Evolutionary conservation across 2,113 vertebrate genomes (phyloP).

Genomic region (Poeciliopsis occidentalis): DNA sequence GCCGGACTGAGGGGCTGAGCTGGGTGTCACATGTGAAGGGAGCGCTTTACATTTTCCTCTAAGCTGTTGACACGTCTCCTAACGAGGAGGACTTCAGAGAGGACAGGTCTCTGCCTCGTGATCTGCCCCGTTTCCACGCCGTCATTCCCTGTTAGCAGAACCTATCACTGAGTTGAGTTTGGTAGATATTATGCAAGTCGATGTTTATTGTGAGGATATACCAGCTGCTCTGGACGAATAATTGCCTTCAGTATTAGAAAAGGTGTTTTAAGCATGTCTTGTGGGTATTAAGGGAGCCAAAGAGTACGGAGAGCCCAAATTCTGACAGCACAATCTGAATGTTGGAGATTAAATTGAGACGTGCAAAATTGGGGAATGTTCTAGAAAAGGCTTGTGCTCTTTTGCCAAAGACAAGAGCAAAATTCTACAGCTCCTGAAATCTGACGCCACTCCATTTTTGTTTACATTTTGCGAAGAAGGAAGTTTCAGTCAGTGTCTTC

Average conservation of each 20-base stretch:
- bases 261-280: too few species aligned
- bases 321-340: too few species aligned
- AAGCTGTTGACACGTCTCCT: conserved; percentile 45
- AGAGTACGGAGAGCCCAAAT: too few species aligned
- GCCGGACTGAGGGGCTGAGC: neutral
- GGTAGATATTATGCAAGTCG: neutral
- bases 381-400: too few species aligned
- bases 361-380: too few species aligned
- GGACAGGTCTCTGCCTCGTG: conserved; percentile 35
- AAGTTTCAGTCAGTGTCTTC: too few species aligned
- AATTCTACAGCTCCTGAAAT: too few species aligned
- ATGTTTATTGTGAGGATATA: neutral
- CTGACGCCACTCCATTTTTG: too few species aligned
- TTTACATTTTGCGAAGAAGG: too few species aligned
- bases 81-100: conserved; percentile 34
- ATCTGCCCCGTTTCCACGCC: conserved; percentile 20
- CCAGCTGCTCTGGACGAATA: neutral
- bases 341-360: too few species aligned
- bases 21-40: neutral
- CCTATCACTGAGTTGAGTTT: neutral
- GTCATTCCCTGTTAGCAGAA: neutral
- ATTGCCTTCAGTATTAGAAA: neutral
- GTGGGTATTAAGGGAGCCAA: too few species aligned
- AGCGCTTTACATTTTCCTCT: neutral
- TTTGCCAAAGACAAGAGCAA: too few species aligned